Conservation (phyloP, 2,113 vertebrate species). For the Mirounga angustirostris region DNA sequence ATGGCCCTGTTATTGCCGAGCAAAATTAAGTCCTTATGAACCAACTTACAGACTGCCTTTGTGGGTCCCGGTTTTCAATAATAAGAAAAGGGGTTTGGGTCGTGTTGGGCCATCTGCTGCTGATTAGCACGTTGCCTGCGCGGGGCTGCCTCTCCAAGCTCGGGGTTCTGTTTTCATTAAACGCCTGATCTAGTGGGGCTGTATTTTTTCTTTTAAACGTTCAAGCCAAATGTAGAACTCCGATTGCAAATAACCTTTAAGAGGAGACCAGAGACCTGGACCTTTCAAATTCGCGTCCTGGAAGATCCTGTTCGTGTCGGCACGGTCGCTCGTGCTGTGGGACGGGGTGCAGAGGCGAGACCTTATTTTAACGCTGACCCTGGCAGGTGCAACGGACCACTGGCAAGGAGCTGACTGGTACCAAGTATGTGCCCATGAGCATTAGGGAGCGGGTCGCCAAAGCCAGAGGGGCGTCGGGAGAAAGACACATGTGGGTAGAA, state of each 20-base stretch:
- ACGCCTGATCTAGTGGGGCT: not conserved
- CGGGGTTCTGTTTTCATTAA: constrained; percentile 81
- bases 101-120: constrained; percentile 80
- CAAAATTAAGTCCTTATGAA: constrained; percentile 86
- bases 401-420: not conserved
- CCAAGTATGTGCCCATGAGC: not conserved
- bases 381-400: constrained; percentile 62
- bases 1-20: constrained; percentile 79
- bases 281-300: constrained; percentile 27
- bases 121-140: constrained; percentile 81
- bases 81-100: constrained; percentile 73
- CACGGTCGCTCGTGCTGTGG: not conserved
- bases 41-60: constrained; percentile 82
- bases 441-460: not conserved
- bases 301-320: constrained; percentile 25
- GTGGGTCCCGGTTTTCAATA: constrained; percentile 79
- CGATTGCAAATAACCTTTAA: constrained; percentile 45
- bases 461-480: not conserved
- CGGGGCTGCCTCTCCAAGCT: constrained; percentile 69
- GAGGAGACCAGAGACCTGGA: constrained; percentile 64
- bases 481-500: constrained; percentile 37
- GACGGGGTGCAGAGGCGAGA: not conserved
- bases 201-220: constrained; percentile 27
- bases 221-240: constrained; percentile 69
- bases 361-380: not conserved